These are phyloP conservation scores for Papilio machaon DNA, from an alignment of 1,140 invertebrate species.

Conservation along the genomic window DNA sequence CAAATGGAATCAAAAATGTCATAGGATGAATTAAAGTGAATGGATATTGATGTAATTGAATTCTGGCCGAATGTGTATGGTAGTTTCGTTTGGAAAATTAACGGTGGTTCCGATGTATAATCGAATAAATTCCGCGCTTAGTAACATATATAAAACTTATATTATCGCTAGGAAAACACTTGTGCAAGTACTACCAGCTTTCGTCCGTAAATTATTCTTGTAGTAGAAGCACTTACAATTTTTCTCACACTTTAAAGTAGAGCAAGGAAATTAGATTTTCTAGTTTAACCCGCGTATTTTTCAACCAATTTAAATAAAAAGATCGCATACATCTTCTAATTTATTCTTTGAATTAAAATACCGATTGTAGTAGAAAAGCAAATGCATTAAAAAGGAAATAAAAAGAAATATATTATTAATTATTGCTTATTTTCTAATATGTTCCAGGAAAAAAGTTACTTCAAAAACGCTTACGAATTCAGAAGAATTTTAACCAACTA, in stretches of 20 bases:
- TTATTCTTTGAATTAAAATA: background rate
- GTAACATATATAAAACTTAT: background rate
- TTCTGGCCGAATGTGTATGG: too few relatives aligned
- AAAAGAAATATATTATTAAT: background rate
- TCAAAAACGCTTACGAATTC: too few relatives aligned
- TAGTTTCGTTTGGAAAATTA: too few relatives aligned
- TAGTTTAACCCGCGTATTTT: background rate
- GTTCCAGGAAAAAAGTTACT: background rate
- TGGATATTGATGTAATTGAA: too few relatives aligned
- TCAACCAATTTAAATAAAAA: background rate
- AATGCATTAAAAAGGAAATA: background rate
- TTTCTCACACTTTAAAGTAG: background rate
- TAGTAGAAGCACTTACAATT: background rate
- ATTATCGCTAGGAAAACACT: background rate
- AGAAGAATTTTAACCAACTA: too few relatives aligned
- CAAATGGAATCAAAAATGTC: too few relatives aligned
- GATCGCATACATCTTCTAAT: background rate
- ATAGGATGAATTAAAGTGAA: too few relatives aligned
- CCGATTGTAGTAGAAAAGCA: background rate
- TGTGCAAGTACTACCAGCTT: background rate
- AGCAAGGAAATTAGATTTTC: slow-evolving; percentile 2
- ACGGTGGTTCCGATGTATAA: too few relatives aligned
- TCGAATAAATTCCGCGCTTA: too few relatives aligned
- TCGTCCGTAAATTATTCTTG: background rate
- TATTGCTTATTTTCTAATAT: background rate